Evolutionary conservation across 2,888 invertebrate species (phyloP).

Genomic region (Anthophora plumipes): DNA sequence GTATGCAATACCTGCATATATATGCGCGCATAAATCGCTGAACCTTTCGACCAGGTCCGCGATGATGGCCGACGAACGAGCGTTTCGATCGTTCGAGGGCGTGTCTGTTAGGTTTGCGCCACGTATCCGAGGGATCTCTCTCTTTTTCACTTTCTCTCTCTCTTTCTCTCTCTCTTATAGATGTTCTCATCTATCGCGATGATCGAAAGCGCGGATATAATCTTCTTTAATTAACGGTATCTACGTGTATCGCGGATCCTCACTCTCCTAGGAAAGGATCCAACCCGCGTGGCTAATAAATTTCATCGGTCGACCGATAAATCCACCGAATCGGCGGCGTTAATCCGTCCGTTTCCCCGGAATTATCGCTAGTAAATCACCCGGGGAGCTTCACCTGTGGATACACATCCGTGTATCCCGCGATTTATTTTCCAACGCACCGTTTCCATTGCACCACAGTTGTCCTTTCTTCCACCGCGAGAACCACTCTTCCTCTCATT

Average conservation of each 20-base stretch:
- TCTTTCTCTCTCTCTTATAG: not conserved
- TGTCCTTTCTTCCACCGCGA: not conserved
- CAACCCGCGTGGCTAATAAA: conserved; percentile 49
- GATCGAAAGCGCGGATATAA: conserved; percentile 59
- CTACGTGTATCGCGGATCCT: conserved; percentile 55
- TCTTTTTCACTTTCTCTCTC: too few species aligned
- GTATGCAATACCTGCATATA: not conserved
- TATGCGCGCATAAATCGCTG: conserved; percentile 36
- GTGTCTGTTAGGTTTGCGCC: conserved; percentile 57
- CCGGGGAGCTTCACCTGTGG: not conserved
- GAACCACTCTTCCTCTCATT: not conserved
- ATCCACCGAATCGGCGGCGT: conserved; percentile 60
- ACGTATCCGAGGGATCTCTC: not conserved
- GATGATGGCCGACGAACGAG: conserved; percentile 48
- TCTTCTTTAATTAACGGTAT: conserved; percentile 64
- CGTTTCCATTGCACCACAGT: conserved; percentile 4
- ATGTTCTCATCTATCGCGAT: conserved; percentile 37
- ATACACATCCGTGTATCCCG: not conserved
- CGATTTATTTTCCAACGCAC: conserved; percentile 35
- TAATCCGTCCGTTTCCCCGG: conserved; percentile 59
- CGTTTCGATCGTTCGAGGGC: conserved; percentile 48
- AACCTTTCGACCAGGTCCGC: conserved; percentile 30
- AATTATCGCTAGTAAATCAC: conserved; percentile 56
- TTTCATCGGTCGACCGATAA: conserved; percentile 56
- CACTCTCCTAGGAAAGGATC: conserved; percentile 51